Evolutionary conservation across 2,888 invertebrate species (phyloP), one percentile per base, ranked within the genome.

Genomic region (Parapristionchus giblindavisi): DNA sequence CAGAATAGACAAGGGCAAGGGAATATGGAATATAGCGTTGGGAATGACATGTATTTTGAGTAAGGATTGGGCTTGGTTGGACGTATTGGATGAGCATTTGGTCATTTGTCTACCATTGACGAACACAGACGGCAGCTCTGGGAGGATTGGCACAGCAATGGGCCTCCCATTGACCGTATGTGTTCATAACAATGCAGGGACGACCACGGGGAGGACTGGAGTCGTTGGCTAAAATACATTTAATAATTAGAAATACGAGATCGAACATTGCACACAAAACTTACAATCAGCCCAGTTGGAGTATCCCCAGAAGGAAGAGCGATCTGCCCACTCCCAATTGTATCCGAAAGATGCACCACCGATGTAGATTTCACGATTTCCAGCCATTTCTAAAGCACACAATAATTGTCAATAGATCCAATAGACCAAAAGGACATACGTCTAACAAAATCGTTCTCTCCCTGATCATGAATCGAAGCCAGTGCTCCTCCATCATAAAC

Each of bases 251-350:
- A 58, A 17, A 3, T 58, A 58, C 3, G 58, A 14, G 14, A 51
- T 24, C 5, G 51, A 4, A 51, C 3, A 3, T 11, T 51, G 24
- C 14, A 58, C 27, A 3, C 3, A 29, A 24, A 51, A 71, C 70
- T 54, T 8, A 71, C 70, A 40, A n/a, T 71, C 56, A 40, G 54
- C 70, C 70, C 70, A 71, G 70, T 71, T 71, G 27, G 54, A 56
- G 56, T 56, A 71, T 0, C 56, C 54, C 14, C 40, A 27, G 56
- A 54, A 71, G 1, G 38, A 56, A 29, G 38, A 27, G 38, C 43
- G 48, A n/a, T 71, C 70, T 6, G 70, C 40, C 70, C 70, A 71
- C 29, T 54, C 70, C 70, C 70, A 71, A 27, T 27, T 48, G 48
- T 48, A 71, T 2, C 70, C 70, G 70, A 71, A 71, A 0, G 70